phyloP scores from a whole-genome alignment of 1,140 invertebrate species.

The Macrosteles quadrilineatus region DNA sequence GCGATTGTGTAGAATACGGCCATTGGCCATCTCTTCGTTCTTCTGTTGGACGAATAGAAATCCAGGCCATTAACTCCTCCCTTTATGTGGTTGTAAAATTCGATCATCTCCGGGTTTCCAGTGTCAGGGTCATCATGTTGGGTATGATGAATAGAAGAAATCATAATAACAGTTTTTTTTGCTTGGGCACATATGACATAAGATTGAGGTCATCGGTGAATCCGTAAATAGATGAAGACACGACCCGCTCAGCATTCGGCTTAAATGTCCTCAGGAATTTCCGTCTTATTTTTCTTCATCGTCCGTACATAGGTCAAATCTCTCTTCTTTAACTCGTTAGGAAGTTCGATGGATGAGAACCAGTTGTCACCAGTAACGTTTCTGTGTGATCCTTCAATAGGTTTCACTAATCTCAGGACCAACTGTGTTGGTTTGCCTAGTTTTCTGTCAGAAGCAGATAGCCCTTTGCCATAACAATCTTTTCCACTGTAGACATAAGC shows the following conservation, averaged over 20 bases:
- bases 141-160: neutral
- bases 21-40: too few relatives aligned
- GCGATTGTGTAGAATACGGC: too few relatives aligned
- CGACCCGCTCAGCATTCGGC: conserved; percentile 17
- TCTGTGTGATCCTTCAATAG: conserved; percentile 44
- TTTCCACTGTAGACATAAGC: conserved; percentile 31
- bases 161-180: neutral
- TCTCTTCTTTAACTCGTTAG: conserved; percentile 44
- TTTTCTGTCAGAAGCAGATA: conserved; percentile 38
- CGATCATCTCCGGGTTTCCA: conserved; percentile 9
- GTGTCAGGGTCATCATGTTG: neutral
- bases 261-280: conserved; percentile 48
- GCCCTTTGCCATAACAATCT: neutral
- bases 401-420: conserved; percentile 43
- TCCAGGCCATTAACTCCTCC: conserved; percentile 14
- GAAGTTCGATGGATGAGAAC: conserved; percentile 49
- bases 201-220: conserved; percentile 35
- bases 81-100: neutral
- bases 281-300: conserved; percentile 51
- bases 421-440: conserved; percentile 41
- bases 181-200: neutral
- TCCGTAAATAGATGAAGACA: conserved; percentile 22
- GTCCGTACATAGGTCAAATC: conserved; percentile 49
- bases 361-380: conserved; percentile 50
- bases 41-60: neutral